Base-by-base conservation (phyloP, 2,113 vertebrate species). In the Cynopterus brachyotis region DNA sequence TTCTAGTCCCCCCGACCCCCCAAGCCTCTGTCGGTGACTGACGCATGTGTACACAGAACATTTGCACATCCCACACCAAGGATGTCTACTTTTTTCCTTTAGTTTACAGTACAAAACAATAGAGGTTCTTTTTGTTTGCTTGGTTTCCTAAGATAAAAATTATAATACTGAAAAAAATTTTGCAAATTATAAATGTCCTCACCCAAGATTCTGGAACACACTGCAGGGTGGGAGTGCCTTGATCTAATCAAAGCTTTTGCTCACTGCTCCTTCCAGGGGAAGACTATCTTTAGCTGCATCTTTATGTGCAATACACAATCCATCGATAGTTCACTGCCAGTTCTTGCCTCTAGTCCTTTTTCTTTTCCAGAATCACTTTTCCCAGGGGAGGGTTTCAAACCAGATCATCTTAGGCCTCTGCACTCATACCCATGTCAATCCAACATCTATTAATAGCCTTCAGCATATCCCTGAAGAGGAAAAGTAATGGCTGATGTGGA, bases 161-260 rank as follows among this genome's bases (percentile, higher is more conserved):
- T 47, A 8, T 26, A 60, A 35, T 87, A 75, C 20, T 72, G 45
- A 92, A 37, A 42, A 62, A 50, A 13, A 42, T 76, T 85, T 75
- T 89, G n/a, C 55, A 95, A 84, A 84, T 88, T 85, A 76, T 72
- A 91, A 62, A 40, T 73, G 26, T 55, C 59, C 35, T 91, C n/a
- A 22, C 40, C 37, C 53, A 91, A 47, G 64, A 59, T 47, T 92
- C 78, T 47, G 11, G 37, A 75, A 67, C 79, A 66, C 35, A 50
- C 40, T 81, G 17, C 55, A 35, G 60, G 28, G 5, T 47, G 40
- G 45, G 22, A 30, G 28, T 19, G 9, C 0, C 53, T 57, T 55
- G 16, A 78, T 66, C 66, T 72, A 60, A 86, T n/a, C 40, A 20
- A 76, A 70, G 53, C 5, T 50, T 76, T 60, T 88, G 35, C 83